A percentile compares a stretch with the other conserved stretches of the same genome.
phyloP scores from a whole-genome alignment of 37 sponge, comb jelly and placozoan species.

The Haliclona indistincta region DNA sequence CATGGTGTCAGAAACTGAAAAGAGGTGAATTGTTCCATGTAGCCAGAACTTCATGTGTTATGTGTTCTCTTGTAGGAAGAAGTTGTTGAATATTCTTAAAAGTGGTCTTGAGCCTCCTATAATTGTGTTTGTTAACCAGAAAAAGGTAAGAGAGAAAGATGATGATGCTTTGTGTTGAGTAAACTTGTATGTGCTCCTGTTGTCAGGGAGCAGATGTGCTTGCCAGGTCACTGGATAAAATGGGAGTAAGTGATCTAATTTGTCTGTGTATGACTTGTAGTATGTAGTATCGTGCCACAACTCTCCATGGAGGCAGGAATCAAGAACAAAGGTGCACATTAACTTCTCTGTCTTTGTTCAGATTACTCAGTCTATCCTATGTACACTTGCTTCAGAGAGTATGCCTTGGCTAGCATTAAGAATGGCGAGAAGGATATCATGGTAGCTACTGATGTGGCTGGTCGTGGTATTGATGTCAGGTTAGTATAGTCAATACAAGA shows the following conservation, averaged over 20 bases:
- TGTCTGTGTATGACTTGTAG: not conserved
- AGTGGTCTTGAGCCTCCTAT: constrained; percentile 94
- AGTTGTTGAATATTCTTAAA: constrained; percentile 65
- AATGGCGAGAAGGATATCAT: constrained; percentile 93
- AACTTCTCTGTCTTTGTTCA: not conserved
- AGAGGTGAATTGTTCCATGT: too few relatives aligned
- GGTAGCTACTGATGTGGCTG: constrained; percentile 99
- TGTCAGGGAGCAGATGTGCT: constrained; percentile 95
- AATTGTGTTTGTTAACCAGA: constrained; percentile 98
- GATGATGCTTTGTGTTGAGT: too few relatives aligned
- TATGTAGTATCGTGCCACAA: constrained; percentile 74
- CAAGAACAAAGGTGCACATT: constrained; percentile 86
- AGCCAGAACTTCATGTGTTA: too few relatives aligned
- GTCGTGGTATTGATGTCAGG: constrained; percentile 97
- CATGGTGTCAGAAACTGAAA: constrained; percentile 80
- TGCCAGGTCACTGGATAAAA: constrained; percentile 93
- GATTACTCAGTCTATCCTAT: not conserved
- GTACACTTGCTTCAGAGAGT: constrained; percentile 76
- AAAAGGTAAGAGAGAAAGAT: too few relatives aligned
- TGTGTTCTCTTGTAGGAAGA: too few relatives aligned
- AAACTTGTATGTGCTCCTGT: too few relatives aligned
- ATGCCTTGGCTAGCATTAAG: constrained; percentile 90
- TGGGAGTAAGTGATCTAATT: constrained; percentile 74
- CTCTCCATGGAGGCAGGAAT: constrained; percentile 94
- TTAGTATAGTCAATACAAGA: constrained; percentile 6